Percentiles rank a stretch among this genome's conserved stretches.
phyloP scores from a whole-genome alignment of 2,797 vertebrate species.

The Anableps anableps region DNA sequence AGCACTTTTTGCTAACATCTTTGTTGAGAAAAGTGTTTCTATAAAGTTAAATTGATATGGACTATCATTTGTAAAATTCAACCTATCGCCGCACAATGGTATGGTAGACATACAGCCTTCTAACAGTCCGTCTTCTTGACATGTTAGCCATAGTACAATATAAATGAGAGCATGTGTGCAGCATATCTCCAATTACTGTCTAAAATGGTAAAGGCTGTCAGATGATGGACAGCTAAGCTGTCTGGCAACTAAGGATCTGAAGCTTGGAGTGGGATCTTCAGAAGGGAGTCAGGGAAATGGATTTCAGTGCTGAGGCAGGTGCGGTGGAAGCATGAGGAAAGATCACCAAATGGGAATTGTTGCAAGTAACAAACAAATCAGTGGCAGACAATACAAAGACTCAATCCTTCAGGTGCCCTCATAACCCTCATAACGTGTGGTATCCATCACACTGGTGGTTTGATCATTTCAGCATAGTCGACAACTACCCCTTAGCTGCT shows the following conservation, averaged over 20 bases:
- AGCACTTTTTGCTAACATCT: conserved; percentile 4
- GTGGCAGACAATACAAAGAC: conserved; percentile 26
- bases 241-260: conserved; percentile 59
- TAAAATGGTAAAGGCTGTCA: conserved; percentile 56
- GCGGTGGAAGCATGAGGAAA: conserved; percentile 62
- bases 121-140: conserved; percentile 3
- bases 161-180: conserved; percentile 55
- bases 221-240: conserved; percentile 70
- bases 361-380: conserved; percentile 62
- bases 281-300: conserved; percentile 50
- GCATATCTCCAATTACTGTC: conserved; percentile 71
- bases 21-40: conserved; percentile 24
- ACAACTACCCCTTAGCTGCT: conserved; percentile 37
- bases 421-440: conserved; percentile 33
- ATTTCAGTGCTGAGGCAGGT: conserved; percentile 62
- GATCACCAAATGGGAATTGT: conserved; percentile 67
- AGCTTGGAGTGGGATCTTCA: conserved; percentile 52
- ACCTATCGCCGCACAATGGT: conserved; percentile 19
- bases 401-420: conserved; percentile 36
- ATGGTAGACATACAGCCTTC: conserved; percentile 29
- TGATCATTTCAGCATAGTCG: conserved; percentile 42
- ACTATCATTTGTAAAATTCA: conserved; percentile 21
- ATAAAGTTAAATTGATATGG: conserved; percentile 19
- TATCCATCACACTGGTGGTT: conserved; percentile 38
- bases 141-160: conserved; percentile 52